phyloP scores from a whole-genome alignment of 2,113 vertebrate genomes.

The Chaetops frenatus region DNA sequence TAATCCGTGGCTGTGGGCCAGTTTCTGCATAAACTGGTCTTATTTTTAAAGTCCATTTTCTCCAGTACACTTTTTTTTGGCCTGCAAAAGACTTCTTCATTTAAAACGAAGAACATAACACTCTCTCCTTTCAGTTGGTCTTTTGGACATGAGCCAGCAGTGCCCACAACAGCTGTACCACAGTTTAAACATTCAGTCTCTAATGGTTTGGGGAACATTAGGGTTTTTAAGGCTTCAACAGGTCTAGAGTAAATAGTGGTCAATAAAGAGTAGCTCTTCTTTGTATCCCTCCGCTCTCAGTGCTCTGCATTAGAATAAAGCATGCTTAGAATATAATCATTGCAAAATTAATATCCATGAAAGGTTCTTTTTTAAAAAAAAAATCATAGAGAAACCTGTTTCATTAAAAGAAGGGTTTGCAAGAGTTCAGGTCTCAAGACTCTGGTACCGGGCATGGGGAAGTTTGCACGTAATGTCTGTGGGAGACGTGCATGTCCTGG shows the following conservation, averaged over 20 bases:
- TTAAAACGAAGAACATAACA: constrained; percentile 62
- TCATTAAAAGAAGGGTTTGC: not conserved
- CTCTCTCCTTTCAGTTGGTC: constrained; percentile 63
- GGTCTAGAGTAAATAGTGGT: constrained; percentile 63
- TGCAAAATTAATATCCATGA: constrained; percentile 2
- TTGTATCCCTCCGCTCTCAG: constrained; percentile 9
- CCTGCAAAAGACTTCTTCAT: constrained; percentile 70
- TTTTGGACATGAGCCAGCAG: constrained; percentile 50
- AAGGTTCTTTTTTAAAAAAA: not conserved
- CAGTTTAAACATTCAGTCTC: constrained; percentile 69
- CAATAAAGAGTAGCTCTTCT: constrained; percentile 57
- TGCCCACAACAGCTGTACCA: constrained; percentile 66
- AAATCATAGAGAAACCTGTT: not conserved
- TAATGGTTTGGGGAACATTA: constrained; percentile 61
- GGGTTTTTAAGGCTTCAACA: constrained; percentile 62
- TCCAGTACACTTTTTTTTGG: constrained; percentile 51
- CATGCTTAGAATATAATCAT: constrained; percentile 20
- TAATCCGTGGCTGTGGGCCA: constrained; percentile 48
- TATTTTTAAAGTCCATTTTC: constrained; percentile 65
- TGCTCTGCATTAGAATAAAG: not conserved
- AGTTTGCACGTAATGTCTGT: not conserved
- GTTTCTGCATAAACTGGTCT: constrained; percentile 59
- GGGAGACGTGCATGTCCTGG: fast-evolving
- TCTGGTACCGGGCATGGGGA: not conserved
- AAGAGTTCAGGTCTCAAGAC: not conserved